Percentiles rank a stretch among this genome's conserved stretches.
Evolutionary conservation across 2,113 vertebrate genomes (phyloP).

Genomic region (Antechinus flavipes): DNA sequence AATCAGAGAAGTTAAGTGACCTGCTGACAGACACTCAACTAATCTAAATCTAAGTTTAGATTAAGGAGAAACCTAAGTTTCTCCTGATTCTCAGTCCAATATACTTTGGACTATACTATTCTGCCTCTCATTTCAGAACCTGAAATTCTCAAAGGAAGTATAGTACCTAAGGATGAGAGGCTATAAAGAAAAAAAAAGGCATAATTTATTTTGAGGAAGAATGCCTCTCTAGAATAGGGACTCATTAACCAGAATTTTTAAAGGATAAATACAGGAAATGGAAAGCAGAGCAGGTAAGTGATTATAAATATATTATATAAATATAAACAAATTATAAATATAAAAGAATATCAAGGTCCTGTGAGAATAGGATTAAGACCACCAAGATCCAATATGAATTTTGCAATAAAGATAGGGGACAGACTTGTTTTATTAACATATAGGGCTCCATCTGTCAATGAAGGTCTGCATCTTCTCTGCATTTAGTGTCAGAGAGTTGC

Average conservation of each 20-base stretch:
- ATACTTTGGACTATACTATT: not conserved
- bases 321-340: not conserved
- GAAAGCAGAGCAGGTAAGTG: not conserved
- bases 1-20: not conserved
- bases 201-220: not conserved
- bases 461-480: not conserved
- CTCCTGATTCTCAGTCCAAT: not conserved
- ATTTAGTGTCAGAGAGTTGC: not conserved
- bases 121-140: not conserved
- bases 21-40: not conserved
- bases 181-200: not conserved
- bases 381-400: not conserved
- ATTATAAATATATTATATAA: not conserved
- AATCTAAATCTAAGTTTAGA: not conserved
- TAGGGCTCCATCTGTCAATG: not conserved
- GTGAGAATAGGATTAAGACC: not conserved
- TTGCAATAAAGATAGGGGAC: not conserved
- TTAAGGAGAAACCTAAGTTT: not conserved
- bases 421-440: not conserved
- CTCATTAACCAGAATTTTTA: not conserved
- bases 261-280: not conserved
- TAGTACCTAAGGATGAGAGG: not conserved
- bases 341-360: not conserved
- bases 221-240: not conserved
- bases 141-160: not conserved